A percentile compares a stretch with the other conserved stretches of the same genome.
Evolutionary conservation across 23 tunicate species (phyloP).

Genomic region (Styela clava): DNA sequence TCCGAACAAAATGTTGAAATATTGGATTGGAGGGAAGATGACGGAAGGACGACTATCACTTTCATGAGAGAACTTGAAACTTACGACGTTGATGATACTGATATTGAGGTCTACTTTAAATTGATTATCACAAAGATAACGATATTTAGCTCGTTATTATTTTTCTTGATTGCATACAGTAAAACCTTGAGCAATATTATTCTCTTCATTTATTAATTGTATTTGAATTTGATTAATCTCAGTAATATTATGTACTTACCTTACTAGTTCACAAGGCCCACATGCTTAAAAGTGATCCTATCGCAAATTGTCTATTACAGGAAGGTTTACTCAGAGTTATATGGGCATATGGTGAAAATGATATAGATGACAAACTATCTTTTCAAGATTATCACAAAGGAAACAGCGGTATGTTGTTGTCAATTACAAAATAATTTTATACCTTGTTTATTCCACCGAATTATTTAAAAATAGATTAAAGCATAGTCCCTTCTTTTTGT

Average conservation of each 20-base stretch:
- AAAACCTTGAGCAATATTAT: too few species aligned
- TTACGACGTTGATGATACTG: background rate
- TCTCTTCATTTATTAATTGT: too few species aligned
- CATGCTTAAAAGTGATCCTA: too few species aligned
- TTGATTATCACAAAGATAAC: too few species aligned
- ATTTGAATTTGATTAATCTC: too few species aligned
- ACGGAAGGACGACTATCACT: background rate
- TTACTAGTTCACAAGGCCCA: too few species aligned
- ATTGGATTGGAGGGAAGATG: background rate
- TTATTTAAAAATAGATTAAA: too few species aligned
- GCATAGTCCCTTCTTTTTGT: too few species aligned
- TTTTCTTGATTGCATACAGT: background rate
- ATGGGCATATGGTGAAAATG: constrained; percentile 17
- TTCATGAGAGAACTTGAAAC: background rate
- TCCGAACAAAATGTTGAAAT: background rate
- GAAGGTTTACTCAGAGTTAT: constrained; percentile 6
- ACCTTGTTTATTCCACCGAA: too few species aligned
- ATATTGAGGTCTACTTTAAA: background rate
- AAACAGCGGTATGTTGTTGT: constrained; percentile 14
- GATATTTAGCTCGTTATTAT: background rate
- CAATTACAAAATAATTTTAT: too few species aligned
- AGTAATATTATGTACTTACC: too few species aligned
- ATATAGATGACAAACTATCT: background rate
- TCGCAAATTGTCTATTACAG: too few species aligned
- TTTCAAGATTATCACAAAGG: constrained; percentile 7